These are phyloP conservation scores for Heliconius hortense DNA, from an alignment of 2,888 invertebrate genomes.

Conservation along the genomic window DNA sequence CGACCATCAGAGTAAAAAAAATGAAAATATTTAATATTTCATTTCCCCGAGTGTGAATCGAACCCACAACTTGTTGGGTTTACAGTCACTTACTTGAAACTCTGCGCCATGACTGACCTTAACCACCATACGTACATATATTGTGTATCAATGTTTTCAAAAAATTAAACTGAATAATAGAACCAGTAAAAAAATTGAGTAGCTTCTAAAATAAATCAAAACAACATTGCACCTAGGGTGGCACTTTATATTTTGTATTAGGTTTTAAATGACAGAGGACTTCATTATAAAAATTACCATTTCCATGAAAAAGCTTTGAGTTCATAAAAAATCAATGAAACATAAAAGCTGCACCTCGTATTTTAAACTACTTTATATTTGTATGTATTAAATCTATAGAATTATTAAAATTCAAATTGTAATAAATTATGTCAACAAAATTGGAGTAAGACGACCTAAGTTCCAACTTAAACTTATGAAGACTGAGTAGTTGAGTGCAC, in stretches of 20 bases:
- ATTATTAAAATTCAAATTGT: conserved; percentile 3
- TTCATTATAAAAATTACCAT: not conserved
- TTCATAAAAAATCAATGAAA: not conserved
- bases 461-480: conserved; percentile 27
- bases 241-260: not conserved
- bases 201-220: too few relatives aligned
- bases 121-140: too few relatives aligned
- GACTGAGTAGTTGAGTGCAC: conserved; percentile 41
- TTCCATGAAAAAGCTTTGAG: not conserved
- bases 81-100: too few relatives aligned
- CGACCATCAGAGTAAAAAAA: too few relatives aligned
- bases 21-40: too few relatives aligned
- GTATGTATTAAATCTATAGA: not conserved
- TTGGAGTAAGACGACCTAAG: conserved; percentile 25
- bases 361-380: not conserved
- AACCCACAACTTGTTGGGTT: too few relatives aligned
- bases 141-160: too few relatives aligned
- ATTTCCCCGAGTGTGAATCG: too few relatives aligned
- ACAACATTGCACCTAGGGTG: too few relatives aligned
- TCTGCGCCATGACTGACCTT: too few relatives aligned
- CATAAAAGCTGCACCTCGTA: not conserved
- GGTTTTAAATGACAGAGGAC: not conserved
- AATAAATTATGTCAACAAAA: conserved; percentile 22
- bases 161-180: too few relatives aligned
- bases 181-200: too few relatives aligned